Conservation (phyloP, 2,888 invertebrate species). For the Elysia crispata region DNA sequence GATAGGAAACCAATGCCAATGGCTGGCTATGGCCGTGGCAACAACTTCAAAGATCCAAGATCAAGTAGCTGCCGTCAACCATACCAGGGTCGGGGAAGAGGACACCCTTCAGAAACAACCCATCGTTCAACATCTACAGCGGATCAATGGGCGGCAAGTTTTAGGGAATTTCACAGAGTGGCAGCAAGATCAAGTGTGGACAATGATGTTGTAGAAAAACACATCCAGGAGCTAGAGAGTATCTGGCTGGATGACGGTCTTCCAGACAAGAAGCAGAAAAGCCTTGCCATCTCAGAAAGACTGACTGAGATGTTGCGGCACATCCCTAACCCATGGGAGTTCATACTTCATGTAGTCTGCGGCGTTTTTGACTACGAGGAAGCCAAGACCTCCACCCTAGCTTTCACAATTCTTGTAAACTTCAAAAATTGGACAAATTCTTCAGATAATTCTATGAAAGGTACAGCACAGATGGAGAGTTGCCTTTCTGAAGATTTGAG, state of each 20-base stretch:
- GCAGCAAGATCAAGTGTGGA: neutral
- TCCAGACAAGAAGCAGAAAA: conserved; percentile 31
- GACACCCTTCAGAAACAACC: too few relatives aligned
- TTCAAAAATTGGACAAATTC: conserved; percentile 59
- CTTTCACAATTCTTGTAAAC: conserved; percentile 60
- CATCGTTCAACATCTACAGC: neutral
- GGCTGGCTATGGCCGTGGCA: too few relatives aligned
- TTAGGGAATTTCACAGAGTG: neutral
- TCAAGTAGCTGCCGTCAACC: too few relatives aligned
- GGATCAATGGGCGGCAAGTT: conserved; percentile 26
- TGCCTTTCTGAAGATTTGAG: conserved; percentile 58
- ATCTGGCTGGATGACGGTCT: conserved; percentile 38
- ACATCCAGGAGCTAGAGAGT: conserved; percentile 22
- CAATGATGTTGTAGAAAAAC: conserved; percentile 35
- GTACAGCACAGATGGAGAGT: too few relatives aligned
- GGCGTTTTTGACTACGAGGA: conserved; percentile 41
- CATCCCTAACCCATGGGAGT: conserved; percentile 49
- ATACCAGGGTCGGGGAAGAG: too few relatives aligned
- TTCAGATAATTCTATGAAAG: conserved; percentile 30
- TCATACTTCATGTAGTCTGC: conserved; percentile 40
- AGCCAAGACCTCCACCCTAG: conserved; percentile 60
- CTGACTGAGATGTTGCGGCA: neutral
- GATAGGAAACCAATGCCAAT: too few relatives aligned
- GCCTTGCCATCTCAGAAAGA: conserved; percentile 23
- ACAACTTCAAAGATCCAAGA: too few relatives aligned